Evolutionary conservation across 2,113 vertebrate species (phyloP).

Genomic region (Cyprinus carpio): DNA sequence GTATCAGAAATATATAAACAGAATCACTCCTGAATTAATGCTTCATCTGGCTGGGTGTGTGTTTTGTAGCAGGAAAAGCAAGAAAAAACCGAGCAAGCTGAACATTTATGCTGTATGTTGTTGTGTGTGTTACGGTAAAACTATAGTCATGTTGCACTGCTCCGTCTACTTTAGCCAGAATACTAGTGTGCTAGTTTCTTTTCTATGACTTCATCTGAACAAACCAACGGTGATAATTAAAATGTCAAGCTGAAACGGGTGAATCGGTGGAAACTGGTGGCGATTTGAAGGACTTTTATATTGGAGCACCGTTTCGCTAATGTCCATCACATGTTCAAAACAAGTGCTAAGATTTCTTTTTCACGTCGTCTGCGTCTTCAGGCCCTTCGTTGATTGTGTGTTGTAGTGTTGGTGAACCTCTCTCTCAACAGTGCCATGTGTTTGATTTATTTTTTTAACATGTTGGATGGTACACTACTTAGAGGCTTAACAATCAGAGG

Average conservation of each 20-base stretch:
- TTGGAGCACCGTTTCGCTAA: background rate
- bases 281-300: background rate
- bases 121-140: conserved; percentile 58
- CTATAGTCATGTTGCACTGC: conserved; percentile 56
- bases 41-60: conserved; percentile 64
- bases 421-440: conserved; percentile 77
- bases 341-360: background rate
- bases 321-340: conserved; percentile 16
- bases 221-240: background rate
- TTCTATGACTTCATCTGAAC: background rate
- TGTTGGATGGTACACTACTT: conserved; percentile 69
- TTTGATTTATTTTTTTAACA: conserved; percentile 56
- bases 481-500: conserved; percentile 68
- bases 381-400: conserved; percentile 54
- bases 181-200: conserved; percentile 5
- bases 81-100: conserved; percentile 13
- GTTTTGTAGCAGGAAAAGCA: conserved; percentile 41
- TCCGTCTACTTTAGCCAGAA: conserved; percentile 29
- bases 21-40: conserved; percentile 13
- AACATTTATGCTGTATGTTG: conserved; percentile 61
- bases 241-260: background rate
- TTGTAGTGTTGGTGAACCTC: conserved; percentile 69
- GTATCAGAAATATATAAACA: conserved; percentile 11
- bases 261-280: conserved; percentile 5
- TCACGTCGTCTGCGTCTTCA: background rate